Conservation (phyloP, 1,140 invertebrate genomes). For the Thaumatotibia leucotreta region DNA sequence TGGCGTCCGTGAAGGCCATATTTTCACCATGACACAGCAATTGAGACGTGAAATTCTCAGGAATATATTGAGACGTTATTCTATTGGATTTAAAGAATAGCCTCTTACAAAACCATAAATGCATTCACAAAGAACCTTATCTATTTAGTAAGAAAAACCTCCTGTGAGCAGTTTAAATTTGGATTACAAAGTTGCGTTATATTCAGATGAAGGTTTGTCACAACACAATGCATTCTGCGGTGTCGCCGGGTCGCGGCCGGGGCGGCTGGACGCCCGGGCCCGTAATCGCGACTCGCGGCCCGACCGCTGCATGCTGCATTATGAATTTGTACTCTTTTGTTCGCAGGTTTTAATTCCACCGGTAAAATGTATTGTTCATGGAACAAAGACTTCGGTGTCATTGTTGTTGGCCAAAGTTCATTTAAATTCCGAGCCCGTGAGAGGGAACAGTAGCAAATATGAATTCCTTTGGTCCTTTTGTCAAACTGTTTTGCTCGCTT, state of each 20-base stretch:
- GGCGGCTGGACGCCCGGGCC: not conserved
- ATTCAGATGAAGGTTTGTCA: not conserved
- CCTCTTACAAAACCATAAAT: no score
- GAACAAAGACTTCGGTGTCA: constrained; percentile 69
- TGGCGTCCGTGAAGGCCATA: no score
- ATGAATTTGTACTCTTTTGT: constrained; percentile 73
- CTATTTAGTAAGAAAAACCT: no score
- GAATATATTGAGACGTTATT: no score
- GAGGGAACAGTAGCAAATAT: constrained; percentile 70
- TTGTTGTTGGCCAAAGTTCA: constrained; percentile 72
- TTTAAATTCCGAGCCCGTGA: constrained; percentile 70
- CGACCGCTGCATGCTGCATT: constrained; percentile 48
- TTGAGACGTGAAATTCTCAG: no score
- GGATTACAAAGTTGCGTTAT: not conserved
- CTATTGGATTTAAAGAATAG: no score
- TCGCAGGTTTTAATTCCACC: constrained; percentile 68
- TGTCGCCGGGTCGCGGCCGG: not conserved
- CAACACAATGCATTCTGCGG: not conserved
- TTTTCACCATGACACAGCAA: no score
- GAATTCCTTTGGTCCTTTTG: constrained; percentile 68
- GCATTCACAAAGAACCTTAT: no score
- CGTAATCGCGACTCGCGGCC: constrained; percentile 42
- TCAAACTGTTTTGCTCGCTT: constrained; percentile 57
- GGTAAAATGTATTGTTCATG: constrained; percentile 69
- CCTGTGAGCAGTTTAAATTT: not conserved